Evolutionary conservation across 2,797 vertebrate genomes (phyloP).

Genomic region (Serranus cabrilla): DNA sequence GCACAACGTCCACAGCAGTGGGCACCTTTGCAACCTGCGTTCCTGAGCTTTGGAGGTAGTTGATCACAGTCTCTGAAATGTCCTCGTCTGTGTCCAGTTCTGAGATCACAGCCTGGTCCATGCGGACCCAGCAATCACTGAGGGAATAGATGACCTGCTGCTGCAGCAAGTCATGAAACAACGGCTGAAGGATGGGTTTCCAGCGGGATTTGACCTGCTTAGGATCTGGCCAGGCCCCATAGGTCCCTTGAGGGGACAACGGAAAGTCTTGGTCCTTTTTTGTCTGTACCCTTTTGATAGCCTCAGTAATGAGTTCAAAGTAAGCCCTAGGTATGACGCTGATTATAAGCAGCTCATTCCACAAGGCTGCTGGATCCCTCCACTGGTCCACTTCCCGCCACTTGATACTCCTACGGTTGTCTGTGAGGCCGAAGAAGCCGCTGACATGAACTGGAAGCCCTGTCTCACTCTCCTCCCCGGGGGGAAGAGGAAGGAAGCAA

Average conservation of each 20-base stretch:
- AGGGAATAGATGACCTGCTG: slow-evolving; percentile 91
- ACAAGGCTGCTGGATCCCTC: slow-evolving; percentile 96
- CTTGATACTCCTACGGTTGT: slow-evolving; percentile 98
- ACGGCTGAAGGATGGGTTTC: slow-evolving; percentile 92
- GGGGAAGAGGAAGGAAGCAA: slow-evolving; percentile 97
- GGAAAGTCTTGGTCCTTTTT: slow-evolving; percentile 91
- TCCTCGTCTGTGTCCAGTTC: slow-evolving; percentile 89
- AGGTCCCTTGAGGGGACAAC: slow-evolving; percentile 88
- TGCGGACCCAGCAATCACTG: slow-evolving; percentile 89
- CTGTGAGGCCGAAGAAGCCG: slow-evolving; percentile 98
- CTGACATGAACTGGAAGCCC: slow-evolving; percentile 97
- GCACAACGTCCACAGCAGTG: slow-evolving; percentile 85
- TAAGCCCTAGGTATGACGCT: slow-evolving; percentile 94
- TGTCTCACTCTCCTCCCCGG: slow-evolving; percentile 95
- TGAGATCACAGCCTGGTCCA: slow-evolving; percentile 92
- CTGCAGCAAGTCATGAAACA: slow-evolving; percentile 92
- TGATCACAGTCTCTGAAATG: slow-evolving; percentile 89
- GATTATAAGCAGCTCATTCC: slow-evolving; percentile 95
- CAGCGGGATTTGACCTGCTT: slow-evolving; percentile 89
- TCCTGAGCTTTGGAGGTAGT: slow-evolving; percentile 96
- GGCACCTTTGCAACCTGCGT: slow-evolving; percentile 93
- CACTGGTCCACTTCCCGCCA: slow-evolving; percentile 98
- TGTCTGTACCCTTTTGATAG: slow-evolving; percentile 89
- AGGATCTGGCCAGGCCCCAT: slow-evolving; percentile 93
- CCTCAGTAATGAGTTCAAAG: slow-evolving; percentile 91